These are phyloP conservation scores for Chironomus tepperi DNA, from an alignment of 1,140 invertebrate species.

Conservation along the genomic window DNA sequence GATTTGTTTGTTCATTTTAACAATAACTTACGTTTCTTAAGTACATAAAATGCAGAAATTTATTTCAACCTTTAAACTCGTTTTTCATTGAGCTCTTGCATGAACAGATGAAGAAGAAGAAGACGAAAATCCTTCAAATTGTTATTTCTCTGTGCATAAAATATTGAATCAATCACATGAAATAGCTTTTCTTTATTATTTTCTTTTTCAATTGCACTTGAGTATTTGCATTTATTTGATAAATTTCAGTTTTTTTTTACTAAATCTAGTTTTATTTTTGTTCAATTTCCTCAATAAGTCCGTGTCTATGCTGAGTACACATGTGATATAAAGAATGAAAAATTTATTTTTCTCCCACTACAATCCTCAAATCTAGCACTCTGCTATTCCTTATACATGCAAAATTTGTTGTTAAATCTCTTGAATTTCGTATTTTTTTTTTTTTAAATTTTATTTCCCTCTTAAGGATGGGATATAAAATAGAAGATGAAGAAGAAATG, in stretches of 20 bases:
- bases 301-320: neutral
- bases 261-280: neutral
- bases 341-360: neutral
- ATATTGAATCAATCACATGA: neutral
- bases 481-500: neutral
- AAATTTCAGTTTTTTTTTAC: neutral
- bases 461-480: neutral
- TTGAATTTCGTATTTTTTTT: neutral
- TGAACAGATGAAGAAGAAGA: too few relatives aligned
- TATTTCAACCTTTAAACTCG: too few relatives aligned
- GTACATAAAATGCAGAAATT: too few relatives aligned
- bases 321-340: neutral
- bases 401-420: neutral
- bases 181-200: neutral
- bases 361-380: neutral
- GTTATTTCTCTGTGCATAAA: neutral
- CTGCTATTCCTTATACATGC: neutral
- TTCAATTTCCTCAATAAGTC: slow-evolving; percentile 1
- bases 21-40: too few relatives aligned
- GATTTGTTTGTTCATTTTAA: too few relatives aligned
- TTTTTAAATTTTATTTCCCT: neutral
- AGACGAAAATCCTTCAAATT: too few relatives aligned
- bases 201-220: neutral
- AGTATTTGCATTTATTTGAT: neutral
- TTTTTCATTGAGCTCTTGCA: too few relatives aligned